A percentile compares a stretch with the other conserved stretches of the same genome.
phyloP scores from a whole-genome alignment of 2,888 invertebrate genomes.

The Brachypterus glaber region DNA sequence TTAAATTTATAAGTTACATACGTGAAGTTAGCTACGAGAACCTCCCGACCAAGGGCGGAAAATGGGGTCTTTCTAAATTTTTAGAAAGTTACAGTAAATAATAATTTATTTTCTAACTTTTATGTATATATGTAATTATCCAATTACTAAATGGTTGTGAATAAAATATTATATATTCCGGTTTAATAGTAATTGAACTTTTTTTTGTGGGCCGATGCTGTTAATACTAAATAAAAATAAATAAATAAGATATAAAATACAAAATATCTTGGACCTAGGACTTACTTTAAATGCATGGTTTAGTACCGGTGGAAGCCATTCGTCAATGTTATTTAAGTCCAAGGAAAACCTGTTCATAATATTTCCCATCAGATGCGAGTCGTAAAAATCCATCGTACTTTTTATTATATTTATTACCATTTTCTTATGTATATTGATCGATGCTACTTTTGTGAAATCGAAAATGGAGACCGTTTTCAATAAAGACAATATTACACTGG shows the following conservation, averaged over 20 bases:
- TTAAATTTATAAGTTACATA: too few species aligned
- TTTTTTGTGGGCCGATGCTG: too few species aligned
- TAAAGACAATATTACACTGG: conserved; percentile 15
- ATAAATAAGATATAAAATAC: neutral
- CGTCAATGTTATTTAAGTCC: conserved; percentile 24
- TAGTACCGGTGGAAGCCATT: conserved; percentile 24
- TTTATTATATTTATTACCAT: conserved; percentile 21
- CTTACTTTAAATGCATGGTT: conserved; percentile 24
- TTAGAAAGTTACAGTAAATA: too few species aligned
- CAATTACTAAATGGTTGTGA: too few species aligned
- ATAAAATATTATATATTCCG: too few species aligned
- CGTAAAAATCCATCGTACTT: conserved; percentile 22
- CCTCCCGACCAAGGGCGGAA: too few species aligned
- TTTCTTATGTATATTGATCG: conserved; percentile 22
- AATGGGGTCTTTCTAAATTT: too few species aligned
- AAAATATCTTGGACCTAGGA: conserved; percentile 3
- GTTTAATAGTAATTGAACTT: too few species aligned
- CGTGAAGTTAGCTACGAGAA: too few species aligned
- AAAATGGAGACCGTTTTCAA: conserved; percentile 44
- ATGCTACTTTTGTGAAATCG: conserved; percentile 71
- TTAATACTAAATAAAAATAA: too few species aligned
- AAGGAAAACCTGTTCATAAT: conserved; percentile 26
- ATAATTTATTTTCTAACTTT: too few species aligned
- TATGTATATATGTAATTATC: too few species aligned
- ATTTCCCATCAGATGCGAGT: conserved; percentile 25